These are phyloP conservation scores for Drosophila ironensis DNA, from an alignment of 1,140 invertebrate species.

Conservation along the genomic window DNA sequence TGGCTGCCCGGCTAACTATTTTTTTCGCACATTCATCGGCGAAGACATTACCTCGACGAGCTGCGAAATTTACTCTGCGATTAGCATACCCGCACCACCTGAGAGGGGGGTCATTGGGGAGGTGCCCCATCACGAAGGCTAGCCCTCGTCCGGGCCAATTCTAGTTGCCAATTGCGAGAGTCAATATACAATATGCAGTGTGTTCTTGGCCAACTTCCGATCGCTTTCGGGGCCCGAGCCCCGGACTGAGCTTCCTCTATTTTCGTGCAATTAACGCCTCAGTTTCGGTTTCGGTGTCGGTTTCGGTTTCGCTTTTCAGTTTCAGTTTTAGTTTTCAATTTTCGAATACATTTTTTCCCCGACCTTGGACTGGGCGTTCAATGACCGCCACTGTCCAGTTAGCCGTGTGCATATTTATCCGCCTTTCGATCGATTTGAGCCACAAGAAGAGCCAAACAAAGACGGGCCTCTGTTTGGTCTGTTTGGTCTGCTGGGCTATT, in stretches of 20 bases:
- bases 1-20: constrained; percentile 2
- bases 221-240: constrained; percentile 2
- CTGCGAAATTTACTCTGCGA: constrained; percentile 59
- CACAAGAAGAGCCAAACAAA: constrained; percentile 7
- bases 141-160: constrained; percentile 2
- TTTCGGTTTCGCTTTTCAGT: constrained; percentile 2
- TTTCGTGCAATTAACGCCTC: constrained; percentile 35
- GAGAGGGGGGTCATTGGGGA: not conserved
- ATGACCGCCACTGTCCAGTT: constrained; percentile 63
- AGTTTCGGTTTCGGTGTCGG: constrained; percentile 10
- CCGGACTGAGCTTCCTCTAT: constrained; percentile 17
- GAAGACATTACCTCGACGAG: constrained; percentile 44
- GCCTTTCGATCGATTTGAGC: constrained; percentile 22
- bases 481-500: no score
- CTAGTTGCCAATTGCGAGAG: constrained; percentile 30
- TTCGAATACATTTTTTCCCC: constrained; percentile 8
- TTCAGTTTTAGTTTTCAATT: not conserved
- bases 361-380: constrained; percentile 52
- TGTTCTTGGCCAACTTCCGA: constrained; percentile 42
- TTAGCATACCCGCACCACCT: constrained; percentile 45
- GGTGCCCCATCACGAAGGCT: constrained; percentile 10
- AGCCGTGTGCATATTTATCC: constrained; percentile 36
- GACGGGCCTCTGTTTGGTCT: constrained; percentile 24
- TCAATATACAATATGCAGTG: not conserved
- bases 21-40: constrained; percentile 42